Percentiles rank a stretch among this genome's conserved stretches.
Conservation (phyloP, 2,113 vertebrate species). For the Pontoporia blainvillei region DNA sequence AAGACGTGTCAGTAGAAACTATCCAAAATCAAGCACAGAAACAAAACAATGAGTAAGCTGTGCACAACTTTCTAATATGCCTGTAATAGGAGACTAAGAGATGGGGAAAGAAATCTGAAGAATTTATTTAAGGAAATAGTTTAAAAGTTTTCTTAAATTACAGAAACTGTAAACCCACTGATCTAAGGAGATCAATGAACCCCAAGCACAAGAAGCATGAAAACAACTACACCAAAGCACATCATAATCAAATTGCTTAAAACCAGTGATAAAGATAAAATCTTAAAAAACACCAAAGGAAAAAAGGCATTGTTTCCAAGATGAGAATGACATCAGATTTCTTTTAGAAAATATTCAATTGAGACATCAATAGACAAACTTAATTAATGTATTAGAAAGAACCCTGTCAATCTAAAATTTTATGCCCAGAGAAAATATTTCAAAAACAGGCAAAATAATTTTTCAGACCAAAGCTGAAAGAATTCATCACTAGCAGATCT, state of each 20-base stretch:
- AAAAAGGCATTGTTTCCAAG: neutral
- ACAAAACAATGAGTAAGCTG: neutral
- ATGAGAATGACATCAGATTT: neutral
- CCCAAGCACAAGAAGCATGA: neutral
- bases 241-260: neutral
- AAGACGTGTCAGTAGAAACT: neutral
- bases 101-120: neutral
- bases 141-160: neutral
- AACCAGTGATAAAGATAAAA: neutral
- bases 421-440: neutral
- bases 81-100: neutral
- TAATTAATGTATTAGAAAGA: neutral
- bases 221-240: neutral
- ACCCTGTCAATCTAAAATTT: neutral
- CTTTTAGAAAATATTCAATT: neutral
- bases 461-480: neutral
- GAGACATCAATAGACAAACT: neutral
- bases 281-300: neutral
- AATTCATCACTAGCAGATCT: neutral
- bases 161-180: neutral
- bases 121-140: neutral
- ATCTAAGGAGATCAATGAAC: neutral
- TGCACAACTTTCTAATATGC: neutral
- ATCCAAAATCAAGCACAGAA: neutral
- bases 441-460: neutral